phyloP scores from a whole-genome alignment of 2,113 vertebrate species.

The Odocoileus hemionus region DNA sequence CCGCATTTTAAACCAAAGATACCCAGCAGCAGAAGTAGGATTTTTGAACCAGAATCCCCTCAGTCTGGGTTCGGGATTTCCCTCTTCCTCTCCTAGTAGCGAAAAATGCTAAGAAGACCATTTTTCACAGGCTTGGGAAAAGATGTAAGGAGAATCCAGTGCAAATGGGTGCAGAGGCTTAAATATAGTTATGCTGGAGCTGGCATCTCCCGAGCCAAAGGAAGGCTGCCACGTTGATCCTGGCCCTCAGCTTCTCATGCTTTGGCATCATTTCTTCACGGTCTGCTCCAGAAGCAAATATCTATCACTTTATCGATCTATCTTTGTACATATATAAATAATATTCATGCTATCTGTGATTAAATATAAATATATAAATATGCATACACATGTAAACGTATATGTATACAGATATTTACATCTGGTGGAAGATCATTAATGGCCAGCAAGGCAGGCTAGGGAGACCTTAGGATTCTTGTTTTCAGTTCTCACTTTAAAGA shows the following conservation, averaged over 20 bases:
- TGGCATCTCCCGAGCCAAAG: not conserved
- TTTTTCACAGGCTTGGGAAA: conserved; percentile 8
- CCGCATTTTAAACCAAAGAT: not conserved
- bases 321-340: not conserved
- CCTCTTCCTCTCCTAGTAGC: not conserved
- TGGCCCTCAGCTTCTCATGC: not conserved
- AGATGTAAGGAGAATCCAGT: not conserved
- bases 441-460: not conserved
- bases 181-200: conserved; percentile 17
- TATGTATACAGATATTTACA: not conserved
- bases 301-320: not conserved
- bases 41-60: conserved; percentile 1
- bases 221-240: not conserved
- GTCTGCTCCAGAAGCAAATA: not conserved
- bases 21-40: not conserved
- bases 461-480: not conserved
- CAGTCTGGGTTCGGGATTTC: not conserved
- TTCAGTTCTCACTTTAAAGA: not conserved
- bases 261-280: not conserved
- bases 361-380: not conserved
- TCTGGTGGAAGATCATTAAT: not conserved
- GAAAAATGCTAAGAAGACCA: conserved; percentile 39
- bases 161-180: conserved; percentile 21
- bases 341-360: not conserved
- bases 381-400: not conserved